A percentile compares a stretch with the other conserved stretches of the same genome.
phyloP scores from a whole-genome alignment of 2,888 invertebrate species.

The Microchrysa polita region DNA sequence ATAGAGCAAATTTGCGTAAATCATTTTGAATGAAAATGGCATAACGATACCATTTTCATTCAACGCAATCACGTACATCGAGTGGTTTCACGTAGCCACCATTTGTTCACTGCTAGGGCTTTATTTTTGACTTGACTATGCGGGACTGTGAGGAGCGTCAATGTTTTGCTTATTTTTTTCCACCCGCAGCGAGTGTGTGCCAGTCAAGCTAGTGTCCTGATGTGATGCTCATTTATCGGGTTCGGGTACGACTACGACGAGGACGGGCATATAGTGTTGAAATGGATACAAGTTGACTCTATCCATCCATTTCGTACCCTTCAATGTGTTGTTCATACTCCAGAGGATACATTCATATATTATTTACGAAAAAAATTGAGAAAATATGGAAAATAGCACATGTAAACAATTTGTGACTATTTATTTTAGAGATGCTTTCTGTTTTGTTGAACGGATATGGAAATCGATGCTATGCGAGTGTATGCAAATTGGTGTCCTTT shows the following conservation, averaged over 20 bases:
- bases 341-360: not conserved
- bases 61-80: slow-evolving; percentile 10
- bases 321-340: no score
- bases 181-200: no score
- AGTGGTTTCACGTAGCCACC: slow-evolving; percentile 29
- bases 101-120: slow-evolving; percentile 25
- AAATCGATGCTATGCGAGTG: not conserved
- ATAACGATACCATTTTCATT: slow-evolving; percentile 8
- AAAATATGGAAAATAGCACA: not conserved
- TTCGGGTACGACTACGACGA: not conserved
- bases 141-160: no score
- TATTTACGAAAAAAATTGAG: slow-evolving; percentile 2
- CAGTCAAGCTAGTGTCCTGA: no score
- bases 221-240: not conserved
- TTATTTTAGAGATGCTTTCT: slow-evolving; percentile 6
- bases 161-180: no score
- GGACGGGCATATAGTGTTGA: not conserved
- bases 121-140: slow-evolving; percentile 22
- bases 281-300: not conserved
- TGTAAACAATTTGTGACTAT: slow-evolving; percentile 33
- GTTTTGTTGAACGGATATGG: not conserved
- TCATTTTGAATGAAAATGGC: slow-evolving; percentile 6
- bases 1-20: slow-evolving; percentile 1
- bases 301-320: not conserved
- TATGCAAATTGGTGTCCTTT: not conserved